Evolutionary conservation across 2,797 vertebrate species (phyloP), one percentile per base, ranked within the genome.

Genomic region (Liasis olivaceus): DNA sequence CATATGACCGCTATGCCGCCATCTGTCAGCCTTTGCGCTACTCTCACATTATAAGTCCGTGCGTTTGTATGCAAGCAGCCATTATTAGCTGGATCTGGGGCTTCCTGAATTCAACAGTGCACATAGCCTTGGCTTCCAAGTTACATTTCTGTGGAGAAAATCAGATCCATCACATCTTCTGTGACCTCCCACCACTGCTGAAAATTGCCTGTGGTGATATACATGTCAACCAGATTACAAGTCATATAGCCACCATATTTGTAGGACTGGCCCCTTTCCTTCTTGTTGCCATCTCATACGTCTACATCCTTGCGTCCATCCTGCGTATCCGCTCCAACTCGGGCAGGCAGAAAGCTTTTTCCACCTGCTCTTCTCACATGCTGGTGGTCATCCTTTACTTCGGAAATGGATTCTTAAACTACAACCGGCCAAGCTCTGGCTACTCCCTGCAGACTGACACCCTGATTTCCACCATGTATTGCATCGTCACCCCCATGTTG

Each of bases 321-420:
- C 4, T 96, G 3, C 0, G 47, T 59, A 94, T 97, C 89, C 94
- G 12, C 0, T 13, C 94, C 0, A 85, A 91, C 0, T 90, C 91
- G 0, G 31, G 95, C 58, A 5, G 88, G 62, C 51, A 0, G 91
- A 97, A 97, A 69, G 94, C 96, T n/a, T 96, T 97, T 90, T 97
- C 97, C 3, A 96, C 96, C 0, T 97, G 97, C 0, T 85, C 95
- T 2, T 93, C 96, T 7, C 97, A 97, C 90, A 85, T 97, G 91
- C 92, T 93, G 0, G 94, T 96, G 0, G 91, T 91, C 5, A 24
- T 20, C 28, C 5, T 92, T 26, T 92, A 81, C 11, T 81, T 9
- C 0, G 86, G 86, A 14, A 84, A 54, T 22, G 69, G 4, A 1
- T 14, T 22, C 0, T 0, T 92, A 2, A 88, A 92, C 91, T 92